Evolutionary conservation across 2,797 vertebrate species (phyloP).

Genomic region (Xyrichtys novacula): DNA sequence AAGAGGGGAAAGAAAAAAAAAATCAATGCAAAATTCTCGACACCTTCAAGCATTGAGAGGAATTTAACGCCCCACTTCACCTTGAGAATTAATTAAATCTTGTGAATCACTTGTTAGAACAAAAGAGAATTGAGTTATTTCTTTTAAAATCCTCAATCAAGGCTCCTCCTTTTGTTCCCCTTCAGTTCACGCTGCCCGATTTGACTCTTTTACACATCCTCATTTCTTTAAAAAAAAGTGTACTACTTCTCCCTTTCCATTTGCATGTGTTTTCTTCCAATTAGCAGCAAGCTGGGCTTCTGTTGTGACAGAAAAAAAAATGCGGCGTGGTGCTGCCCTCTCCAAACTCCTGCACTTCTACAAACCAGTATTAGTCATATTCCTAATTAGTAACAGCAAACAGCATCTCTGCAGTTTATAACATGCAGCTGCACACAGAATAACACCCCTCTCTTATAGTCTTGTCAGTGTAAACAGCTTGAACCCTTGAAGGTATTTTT

Average conservation of each 20-base stretch:
- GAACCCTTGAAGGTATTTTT: constrained; percentile 31
- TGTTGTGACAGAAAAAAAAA: constrained; percentile 51
- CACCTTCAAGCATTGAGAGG: constrained; percentile 45
- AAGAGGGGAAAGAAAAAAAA: constrained; percentile 21
- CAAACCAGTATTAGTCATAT: constrained; percentile 46
- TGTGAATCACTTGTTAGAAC: background rate
- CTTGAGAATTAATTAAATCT: constrained; percentile 54
- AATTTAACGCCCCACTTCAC: constrained; percentile 14
- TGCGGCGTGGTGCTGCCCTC: constrained; percentile 45
- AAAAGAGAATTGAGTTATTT: background rate
- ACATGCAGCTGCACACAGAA: constrained; percentile 3
- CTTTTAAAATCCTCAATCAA: background rate
- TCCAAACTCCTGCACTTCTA: constrained; percentile 47
- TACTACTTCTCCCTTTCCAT: constrained; percentile 1
- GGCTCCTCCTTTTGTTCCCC: rapidly evolving
- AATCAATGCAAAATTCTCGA: constrained; percentile 51
- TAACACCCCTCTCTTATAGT: background rate
- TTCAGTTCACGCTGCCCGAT: background rate
- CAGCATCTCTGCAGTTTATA: constrained; percentile 30
- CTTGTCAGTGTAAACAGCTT: constrained; percentile 1
- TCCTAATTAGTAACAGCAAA: constrained; percentile 66
- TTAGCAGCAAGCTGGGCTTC: constrained; percentile 65
- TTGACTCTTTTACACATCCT: constrained; percentile 5
- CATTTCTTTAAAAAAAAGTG: background rate
- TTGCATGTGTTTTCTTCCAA: constrained; percentile 63